These are phyloP conservation scores for Epizoanthus ramosus DNA, from an alignment of 92 coral and sea anemone species.

Conservation along the genomic window DNA sequence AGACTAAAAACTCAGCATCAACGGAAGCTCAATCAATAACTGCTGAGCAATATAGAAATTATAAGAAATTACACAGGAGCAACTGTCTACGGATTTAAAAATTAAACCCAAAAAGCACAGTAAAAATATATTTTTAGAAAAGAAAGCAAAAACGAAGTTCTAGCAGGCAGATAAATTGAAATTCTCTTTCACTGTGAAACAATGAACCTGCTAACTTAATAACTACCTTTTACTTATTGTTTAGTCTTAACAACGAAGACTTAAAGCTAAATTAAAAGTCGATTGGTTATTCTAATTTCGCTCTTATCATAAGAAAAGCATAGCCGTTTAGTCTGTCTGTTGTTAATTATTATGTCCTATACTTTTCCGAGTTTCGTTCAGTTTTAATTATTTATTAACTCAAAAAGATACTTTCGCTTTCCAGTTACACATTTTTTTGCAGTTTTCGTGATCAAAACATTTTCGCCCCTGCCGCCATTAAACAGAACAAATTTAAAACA, in stretches of 20 bases:
- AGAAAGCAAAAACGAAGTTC: not conserved
- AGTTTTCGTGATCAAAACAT: no score
- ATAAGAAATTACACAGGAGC: not conserved
- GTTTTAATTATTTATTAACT: no score
- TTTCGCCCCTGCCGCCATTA: no score
- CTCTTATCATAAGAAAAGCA: not conserved
- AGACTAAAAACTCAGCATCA: no score
- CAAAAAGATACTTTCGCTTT: no score
- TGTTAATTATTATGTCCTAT: not conserved
- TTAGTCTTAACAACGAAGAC: slow-evolving; percentile 25
- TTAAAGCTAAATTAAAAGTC: not conserved
- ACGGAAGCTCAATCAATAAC: no score
- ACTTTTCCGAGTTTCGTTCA: no score
- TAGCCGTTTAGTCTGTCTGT: not conserved
- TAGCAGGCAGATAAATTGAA: no score
- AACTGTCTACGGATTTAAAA: not conserved
- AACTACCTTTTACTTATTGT: slow-evolving; percentile 7
- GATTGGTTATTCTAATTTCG: not conserved
- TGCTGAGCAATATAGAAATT: not conserved
- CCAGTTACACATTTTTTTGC: no score
- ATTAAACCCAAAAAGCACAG: not conserved
- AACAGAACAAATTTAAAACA: no score
- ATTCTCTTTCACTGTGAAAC: not conserved
- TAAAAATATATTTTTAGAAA: not conserved
- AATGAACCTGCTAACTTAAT: slow-evolving; percentile 11